Percentiles rank a stretch among this genome's conserved stretches.
phyloP scores from a whole-genome alignment of 1,140 invertebrate species.

The Glossosoma conforme region DNA sequence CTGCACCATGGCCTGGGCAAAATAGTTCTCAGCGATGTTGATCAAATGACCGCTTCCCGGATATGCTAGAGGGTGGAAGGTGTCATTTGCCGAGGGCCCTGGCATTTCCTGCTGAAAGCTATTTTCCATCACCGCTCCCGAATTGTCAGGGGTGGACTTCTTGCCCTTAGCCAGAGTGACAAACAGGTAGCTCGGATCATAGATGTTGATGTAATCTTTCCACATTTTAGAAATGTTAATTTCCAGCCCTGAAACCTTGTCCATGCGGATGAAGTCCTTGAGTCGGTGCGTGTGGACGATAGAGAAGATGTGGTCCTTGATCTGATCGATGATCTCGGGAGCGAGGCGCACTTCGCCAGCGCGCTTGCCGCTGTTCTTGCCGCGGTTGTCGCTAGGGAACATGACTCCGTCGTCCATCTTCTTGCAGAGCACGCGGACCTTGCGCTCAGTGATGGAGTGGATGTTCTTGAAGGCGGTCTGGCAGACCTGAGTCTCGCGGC shows the following conservation, averaged over 20 bases:
- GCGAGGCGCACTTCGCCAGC: conserved; percentile 50
- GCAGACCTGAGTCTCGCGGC: conserved; percentile 54
- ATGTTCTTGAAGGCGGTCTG: conserved; percentile 56
- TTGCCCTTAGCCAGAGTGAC: conserved; percentile 14
- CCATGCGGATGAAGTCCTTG: conserved; percentile 49
- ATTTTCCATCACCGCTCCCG: neutral
- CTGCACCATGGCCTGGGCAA: conserved; percentile 29
- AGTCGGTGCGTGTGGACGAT: conserved; percentile 50
- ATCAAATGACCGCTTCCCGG: conserved; percentile 45
- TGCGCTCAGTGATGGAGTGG: conserved; percentile 53
- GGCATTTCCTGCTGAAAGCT: conserved; percentile 6
- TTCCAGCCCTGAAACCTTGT: conserved; percentile 50
- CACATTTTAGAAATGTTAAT: conserved; percentile 57
- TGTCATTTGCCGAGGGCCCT: conserved; percentile 1
- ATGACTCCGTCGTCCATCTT: conserved; percentile 56
- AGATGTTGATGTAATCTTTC: conserved; percentile 52
- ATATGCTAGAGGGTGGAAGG: conserved; percentile 35
- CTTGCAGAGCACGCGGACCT: conserved; percentile 52
- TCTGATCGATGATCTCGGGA: conserved; percentile 49
- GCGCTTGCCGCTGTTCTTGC: conserved; percentile 47
- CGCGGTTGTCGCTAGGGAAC: conserved; percentile 53
- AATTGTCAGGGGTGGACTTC: conserved; percentile 11
- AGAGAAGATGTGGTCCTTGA: conserved; percentile 52
- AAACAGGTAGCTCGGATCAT: conserved; percentile 42
- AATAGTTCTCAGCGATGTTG: conserved; percentile 49